These are phyloP conservation scores for Aphidius gifuensis DNA, from an alignment of 1,140 invertebrate genomes.

Conservation along the genomic window DNA sequence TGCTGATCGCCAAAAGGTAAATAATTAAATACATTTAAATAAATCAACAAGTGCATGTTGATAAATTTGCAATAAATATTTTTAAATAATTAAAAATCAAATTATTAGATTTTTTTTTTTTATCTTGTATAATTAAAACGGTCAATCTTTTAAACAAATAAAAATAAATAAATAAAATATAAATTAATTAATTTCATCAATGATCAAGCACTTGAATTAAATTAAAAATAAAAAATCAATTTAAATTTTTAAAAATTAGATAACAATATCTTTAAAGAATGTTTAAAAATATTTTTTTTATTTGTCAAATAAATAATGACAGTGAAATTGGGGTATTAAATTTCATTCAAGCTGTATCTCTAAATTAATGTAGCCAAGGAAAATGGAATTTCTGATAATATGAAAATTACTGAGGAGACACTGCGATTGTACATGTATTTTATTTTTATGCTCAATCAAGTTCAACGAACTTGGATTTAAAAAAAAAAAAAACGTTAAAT, in stretches of 20 bases:
- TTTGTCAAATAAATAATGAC: conserved; percentile 2
- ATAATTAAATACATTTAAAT: background rate
- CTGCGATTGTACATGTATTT: no score
- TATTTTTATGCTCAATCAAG: no score
- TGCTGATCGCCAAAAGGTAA: conserved; percentile 34
- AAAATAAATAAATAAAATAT: background rate
- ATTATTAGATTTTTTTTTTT: background rate
- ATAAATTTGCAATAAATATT: background rate
- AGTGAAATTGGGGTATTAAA: background rate
- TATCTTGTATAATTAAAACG: background rate
- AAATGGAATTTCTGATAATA: background rate
- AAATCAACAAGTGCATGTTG: conserved; percentile 53
- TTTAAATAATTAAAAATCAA: background rate
- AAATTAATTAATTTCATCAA: no score
- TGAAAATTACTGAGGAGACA: background rate
- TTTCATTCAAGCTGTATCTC: conserved; percentile 1
- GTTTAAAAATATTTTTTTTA: background rate
- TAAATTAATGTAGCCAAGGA: no score
- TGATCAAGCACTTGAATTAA: no score
- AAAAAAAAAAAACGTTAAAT: no score
- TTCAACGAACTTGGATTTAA: no score
- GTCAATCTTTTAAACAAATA: background rate
- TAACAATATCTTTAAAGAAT: no score
- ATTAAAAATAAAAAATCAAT: no score
- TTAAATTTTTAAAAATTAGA: no score